Evolutionary conservation across 35 echinoderm and acorn worm genomes (phyloP).

Genomic region (Apostichopus japonicus): DNA sequence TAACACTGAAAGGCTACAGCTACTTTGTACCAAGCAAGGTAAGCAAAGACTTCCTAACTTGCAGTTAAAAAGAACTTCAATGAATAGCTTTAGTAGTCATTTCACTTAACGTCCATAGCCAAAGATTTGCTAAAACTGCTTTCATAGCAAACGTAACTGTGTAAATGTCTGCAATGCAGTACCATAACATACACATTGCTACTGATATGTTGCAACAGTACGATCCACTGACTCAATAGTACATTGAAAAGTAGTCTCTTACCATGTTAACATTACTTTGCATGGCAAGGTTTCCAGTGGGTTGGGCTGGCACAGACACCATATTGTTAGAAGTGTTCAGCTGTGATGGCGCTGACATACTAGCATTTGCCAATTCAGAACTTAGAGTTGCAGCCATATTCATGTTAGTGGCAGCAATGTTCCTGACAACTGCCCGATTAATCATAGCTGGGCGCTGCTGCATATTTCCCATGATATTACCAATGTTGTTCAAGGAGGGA

Average conservation of each 20-base stretch:
- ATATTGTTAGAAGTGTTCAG: slow-evolving; percentile 54
- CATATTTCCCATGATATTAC: slow-evolving; percentile 64
- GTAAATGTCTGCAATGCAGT: too few relatives aligned
- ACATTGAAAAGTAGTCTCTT: not conserved
- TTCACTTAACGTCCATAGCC: too few relatives aligned
- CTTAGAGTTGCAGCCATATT: slow-evolving; percentile 60
- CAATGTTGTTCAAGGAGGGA: slow-evolving; percentile 61
- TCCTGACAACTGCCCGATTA: slow-evolving; percentile 18
- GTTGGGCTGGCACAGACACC: slow-evolving; percentile 36
- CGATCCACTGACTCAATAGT: too few relatives aligned
- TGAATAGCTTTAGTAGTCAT: too few relatives aligned
- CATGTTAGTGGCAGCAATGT: slow-evolving; percentile 61
- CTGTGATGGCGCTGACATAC: slow-evolving; percentile 55
- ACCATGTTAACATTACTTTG: slow-evolving; percentile 60
- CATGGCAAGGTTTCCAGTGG: slow-evolving; percentile 59
- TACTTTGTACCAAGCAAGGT: too few relatives aligned
- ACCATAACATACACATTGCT: too few relatives aligned
- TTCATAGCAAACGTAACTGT: too few relatives aligned
- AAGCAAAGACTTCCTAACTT: too few relatives aligned
- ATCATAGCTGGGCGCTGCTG: slow-evolving; percentile 46
- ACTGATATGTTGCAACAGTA: too few relatives aligned
- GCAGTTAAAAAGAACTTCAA: too few relatives aligned
- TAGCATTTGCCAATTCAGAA: slow-evolving; percentile 62
- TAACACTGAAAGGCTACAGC: too few relatives aligned
- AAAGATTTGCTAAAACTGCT: too few relatives aligned